A percentile compares a stretch with the other conserved stretches of the same genome.
These are phyloP conservation scores for Oasisia sp. DNA, from an alignment of 2,888 invertebrate species.

Conservation along the genomic window DNA sequence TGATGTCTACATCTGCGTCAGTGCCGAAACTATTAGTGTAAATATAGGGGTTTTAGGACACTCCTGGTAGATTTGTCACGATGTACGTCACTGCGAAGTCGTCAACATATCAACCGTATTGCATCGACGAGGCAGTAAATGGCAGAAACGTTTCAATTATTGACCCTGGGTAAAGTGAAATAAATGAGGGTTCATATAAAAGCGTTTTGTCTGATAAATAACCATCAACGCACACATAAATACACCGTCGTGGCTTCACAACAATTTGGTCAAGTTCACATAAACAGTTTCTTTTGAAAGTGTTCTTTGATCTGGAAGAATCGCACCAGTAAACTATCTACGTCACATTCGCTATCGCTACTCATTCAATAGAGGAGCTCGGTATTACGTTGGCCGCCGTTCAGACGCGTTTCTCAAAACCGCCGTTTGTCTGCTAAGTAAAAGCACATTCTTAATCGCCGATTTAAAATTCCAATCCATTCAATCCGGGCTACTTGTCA, in stretches of 20 bases:
- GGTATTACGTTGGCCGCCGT: background rate
- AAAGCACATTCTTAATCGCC: background rate
- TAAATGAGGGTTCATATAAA: background rate
- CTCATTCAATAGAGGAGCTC: background rate
- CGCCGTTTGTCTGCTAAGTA: background rate
- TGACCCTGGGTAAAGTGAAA: background rate
- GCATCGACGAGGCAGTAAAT: background rate
- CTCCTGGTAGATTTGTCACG: background rate
- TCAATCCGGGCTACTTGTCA: background rate
- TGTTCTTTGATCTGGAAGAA: background rate
- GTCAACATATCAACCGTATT: background rate
- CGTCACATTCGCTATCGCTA: constrained; percentile 3
- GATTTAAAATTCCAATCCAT: background rate
- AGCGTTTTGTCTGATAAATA: background rate
- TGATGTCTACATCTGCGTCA: background rate
- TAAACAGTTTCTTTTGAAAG: background rate
- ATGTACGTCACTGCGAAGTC: background rate
- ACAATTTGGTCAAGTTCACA: background rate
- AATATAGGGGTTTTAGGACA: background rate
- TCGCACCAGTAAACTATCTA: background rate
- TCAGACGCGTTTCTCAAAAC: background rate
- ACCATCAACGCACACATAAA: background rate
- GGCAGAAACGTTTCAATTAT: background rate
- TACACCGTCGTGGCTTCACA: background rate
- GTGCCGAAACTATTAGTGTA: background rate